A percentile compares a stretch with the other conserved stretches of the same genome.
Evolutionary conservation across 1,140 invertebrate genomes (phyloP).

Genomic region (Alviniconcha marisindica): DNA sequence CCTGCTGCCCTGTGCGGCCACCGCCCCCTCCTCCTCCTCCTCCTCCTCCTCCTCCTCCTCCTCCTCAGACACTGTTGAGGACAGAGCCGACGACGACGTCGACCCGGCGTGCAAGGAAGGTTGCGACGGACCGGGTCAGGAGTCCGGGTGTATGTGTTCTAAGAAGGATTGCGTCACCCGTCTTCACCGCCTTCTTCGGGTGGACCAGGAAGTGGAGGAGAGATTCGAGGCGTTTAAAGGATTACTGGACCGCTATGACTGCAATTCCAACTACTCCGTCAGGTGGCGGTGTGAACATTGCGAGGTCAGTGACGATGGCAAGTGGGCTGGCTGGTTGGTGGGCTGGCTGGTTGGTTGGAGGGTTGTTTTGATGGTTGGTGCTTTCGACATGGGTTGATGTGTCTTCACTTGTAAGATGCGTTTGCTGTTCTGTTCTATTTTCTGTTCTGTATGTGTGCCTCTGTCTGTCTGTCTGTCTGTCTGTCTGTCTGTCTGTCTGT

Average conservation of each 20-base stretch:
- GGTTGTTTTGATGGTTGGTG: neutral
- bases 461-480: neutral
- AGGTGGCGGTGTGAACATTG: conserved; percentile 43
- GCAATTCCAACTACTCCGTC: conserved; percentile 36
- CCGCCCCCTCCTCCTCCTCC: neutral
- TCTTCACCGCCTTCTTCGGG: neutral
- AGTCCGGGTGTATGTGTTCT: neutral
- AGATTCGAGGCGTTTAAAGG: conserved; percentile 26
- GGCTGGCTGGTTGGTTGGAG: neutral
- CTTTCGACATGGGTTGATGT: neutral
- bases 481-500: too few relatives aligned
- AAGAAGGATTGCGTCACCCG: neutral
- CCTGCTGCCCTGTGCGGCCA: conserved; percentile 2
- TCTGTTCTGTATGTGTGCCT: neutral
- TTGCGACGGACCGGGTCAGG: neutral
- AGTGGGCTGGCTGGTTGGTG: neutral
- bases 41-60: neutral
- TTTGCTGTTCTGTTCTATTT: conserved; percentile 6
- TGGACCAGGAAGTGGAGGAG: conserved; percentile 9
- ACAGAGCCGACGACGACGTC: too few relatives aligned
- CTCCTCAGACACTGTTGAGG: too few relatives aligned
- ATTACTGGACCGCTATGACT: conserved; percentile 44
- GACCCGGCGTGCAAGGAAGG: neutral
- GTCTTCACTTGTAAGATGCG: too few relatives aligned
- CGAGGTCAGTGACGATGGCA: neutral